Conservation (phyloP, 2,888 invertebrate genomes). For the Sphecodes monilicornis region DNA sequence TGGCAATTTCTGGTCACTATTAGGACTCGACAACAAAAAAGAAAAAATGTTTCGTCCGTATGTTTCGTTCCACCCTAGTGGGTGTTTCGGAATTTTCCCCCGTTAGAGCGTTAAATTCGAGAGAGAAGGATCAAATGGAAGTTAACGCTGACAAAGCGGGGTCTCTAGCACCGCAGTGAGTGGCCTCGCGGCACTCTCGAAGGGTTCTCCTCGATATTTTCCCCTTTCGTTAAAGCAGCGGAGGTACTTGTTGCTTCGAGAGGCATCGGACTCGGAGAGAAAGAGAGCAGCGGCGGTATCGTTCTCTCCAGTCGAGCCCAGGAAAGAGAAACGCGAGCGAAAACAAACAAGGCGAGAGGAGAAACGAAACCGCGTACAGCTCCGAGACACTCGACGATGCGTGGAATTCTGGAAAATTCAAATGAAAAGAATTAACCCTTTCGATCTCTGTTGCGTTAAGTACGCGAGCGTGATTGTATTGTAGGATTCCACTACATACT, state of each 20-base stretch:
- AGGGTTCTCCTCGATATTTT: constrained; percentile 9
- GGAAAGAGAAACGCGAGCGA: neutral
- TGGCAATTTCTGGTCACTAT: too few species aligned
- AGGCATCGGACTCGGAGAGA: constrained; percentile 32
- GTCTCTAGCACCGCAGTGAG: neutral
- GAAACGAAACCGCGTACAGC: neutral
- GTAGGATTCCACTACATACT: too few species aligned
- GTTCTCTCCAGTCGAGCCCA: constrained; percentile 3
- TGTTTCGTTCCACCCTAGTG: too few species aligned
- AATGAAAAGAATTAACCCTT: constrained; percentile 18
- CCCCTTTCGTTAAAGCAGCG: constrained; percentile 19
- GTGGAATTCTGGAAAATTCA: neutral
- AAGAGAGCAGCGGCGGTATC: constrained; percentile 6
- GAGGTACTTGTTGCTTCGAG: constrained; percentile 56
- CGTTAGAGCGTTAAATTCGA: neutral
- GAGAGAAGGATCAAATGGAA: neutral
- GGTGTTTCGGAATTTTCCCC: too few species aligned
- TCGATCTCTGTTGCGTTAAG: neutral
- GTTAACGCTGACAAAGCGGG: neutral
- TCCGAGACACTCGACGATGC: constrained; percentile 1
- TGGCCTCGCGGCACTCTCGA: neutral
- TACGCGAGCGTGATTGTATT: too few species aligned
- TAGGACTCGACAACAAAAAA: too few species aligned
- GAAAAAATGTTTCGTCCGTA: too few species aligned
- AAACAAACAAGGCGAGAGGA: constrained; percentile 4